Percentiles rank a stretch among this genome's conserved stretches.
Conservation (phyloP, 2,888 invertebrate species). For the Chloromyia formosa region DNA sequence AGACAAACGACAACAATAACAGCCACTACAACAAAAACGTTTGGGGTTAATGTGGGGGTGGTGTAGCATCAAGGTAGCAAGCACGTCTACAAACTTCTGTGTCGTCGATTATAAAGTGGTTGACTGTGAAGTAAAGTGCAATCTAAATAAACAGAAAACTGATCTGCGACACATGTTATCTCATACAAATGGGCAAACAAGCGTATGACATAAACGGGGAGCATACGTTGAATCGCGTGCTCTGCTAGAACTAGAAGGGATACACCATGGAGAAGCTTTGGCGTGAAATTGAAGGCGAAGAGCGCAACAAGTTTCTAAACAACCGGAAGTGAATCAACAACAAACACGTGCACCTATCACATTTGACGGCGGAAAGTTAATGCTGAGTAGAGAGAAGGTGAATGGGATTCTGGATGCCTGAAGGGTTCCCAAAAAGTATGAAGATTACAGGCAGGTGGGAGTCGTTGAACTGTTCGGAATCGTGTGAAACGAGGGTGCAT, state of each 20-base stretch:
- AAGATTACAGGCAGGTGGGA: too few relatives aligned
- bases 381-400: too few relatives aligned
- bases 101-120: background rate
- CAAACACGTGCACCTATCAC: constrained; percentile 42
- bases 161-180: constrained; percentile 24
- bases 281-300: constrained; percentile 26
- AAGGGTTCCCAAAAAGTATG: too few relatives aligned
- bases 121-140: constrained; percentile 14
- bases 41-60: too few relatives aligned
- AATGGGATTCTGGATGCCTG: too few relatives aligned
- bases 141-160: constrained; percentile 30
- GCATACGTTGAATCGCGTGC: background rate
- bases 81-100: too few relatives aligned
- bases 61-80: too few relatives aligned
- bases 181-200: constrained; percentile 10
- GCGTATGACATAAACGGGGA: background rate
- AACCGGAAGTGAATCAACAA: constrained; percentile 51
- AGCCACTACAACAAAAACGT: background rate
- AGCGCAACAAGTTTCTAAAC: constrained; percentile 53
- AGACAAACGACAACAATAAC: constrained; percentile 29
- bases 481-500: too few relatives aligned
- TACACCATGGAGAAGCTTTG: constrained; percentile 18
- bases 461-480: too few relatives aligned
- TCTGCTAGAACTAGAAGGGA: too few relatives aligned
- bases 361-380: too few relatives aligned